These are phyloP conservation scores for Ceuthmochares aereus DNA, from an alignment of 2,113 vertebrate species.

Conservation along the genomic window DNA sequence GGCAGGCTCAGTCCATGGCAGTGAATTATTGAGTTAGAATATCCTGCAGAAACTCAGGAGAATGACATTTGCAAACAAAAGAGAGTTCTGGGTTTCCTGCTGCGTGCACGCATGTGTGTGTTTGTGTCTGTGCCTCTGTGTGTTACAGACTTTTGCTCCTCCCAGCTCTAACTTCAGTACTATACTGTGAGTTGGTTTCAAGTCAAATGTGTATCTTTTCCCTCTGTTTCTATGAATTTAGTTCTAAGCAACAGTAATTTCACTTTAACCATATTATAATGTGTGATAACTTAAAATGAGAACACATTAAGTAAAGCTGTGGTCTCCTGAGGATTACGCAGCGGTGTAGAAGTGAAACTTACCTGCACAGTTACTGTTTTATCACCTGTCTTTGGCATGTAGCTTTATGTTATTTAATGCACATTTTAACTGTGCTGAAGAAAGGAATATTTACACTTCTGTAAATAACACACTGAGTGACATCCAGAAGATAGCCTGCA, in stretches of 20 bases:
- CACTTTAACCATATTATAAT: background rate
- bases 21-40: background rate
- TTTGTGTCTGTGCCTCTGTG: too few species aligned
- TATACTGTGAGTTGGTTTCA: background rate
- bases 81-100: background rate
- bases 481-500: background rate
- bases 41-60: background rate
- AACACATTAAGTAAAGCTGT: background rate
- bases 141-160: background rate
- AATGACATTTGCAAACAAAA: background rate
- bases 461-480: background rate
- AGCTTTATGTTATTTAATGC: background rate
- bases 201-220: background rate
- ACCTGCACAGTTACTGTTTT: background rate
- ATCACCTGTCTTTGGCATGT: background rate
- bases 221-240: background rate
- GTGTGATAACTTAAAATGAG: background rate
- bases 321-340: background rate
- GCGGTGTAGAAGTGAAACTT: background rate
- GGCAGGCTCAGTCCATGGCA: background rate
- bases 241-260: background rate
- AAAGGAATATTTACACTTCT: background rate
- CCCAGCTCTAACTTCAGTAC: background rate
- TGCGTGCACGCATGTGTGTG: background rate
- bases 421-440: background rate